Percentiles rank a stretch among this genome's conserved stretches.
phyloP scores from a whole-genome alignment of 2,888 invertebrate genomes.

The Branchipolynoe longqiensis region DNA sequence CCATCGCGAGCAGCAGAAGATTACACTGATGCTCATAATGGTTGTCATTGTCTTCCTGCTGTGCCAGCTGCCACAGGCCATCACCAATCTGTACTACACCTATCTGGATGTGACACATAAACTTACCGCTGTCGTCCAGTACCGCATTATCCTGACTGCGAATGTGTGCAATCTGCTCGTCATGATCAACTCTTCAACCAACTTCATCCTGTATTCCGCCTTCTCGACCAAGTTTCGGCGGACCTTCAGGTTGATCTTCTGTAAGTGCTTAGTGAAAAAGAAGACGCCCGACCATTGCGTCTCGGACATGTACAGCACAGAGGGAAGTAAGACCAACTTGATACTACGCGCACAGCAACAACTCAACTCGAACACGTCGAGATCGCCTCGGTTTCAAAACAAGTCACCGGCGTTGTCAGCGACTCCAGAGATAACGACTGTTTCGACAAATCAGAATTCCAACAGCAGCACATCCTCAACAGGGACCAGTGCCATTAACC shows the following conservation, averaged over 20 bases:
- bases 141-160: constrained; percentile 83
- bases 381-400: neutral
- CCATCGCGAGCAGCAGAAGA: constrained; percentile 83
- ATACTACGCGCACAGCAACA: constrained; percentile 45
- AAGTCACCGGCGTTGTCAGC: neutral
- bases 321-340: constrained; percentile 56
- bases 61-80: constrained; percentile 88
- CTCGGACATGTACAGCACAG: constrained; percentile 51
- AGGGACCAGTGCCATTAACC: neutral
- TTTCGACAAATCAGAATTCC: constrained; percentile 12
- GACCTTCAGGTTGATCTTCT: constrained; percentile 67
- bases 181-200: constrained; percentile 88
- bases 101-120: constrained; percentile 67
- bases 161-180: constrained; percentile 88
- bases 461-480: neutral
- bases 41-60: constrained; percentile 89
- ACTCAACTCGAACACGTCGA: constrained; percentile 8
- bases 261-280: constrained; percentile 60
- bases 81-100: constrained; percentile 83
- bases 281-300: constrained; percentile 30
- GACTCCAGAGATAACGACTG: constrained; percentile 6
- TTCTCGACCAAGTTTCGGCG: constrained; percentile 83
- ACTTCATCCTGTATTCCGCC: constrained; percentile 90
- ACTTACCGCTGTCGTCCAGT: constrained; percentile 57
- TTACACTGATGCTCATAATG: constrained; percentile 89